A percentile compares a stretch with the other conserved stretches of the same genome.
Evolutionary conservation across 2,888 invertebrate species (phyloP).

Genomic region (Branchipolynoe longqiensis): DNA sequence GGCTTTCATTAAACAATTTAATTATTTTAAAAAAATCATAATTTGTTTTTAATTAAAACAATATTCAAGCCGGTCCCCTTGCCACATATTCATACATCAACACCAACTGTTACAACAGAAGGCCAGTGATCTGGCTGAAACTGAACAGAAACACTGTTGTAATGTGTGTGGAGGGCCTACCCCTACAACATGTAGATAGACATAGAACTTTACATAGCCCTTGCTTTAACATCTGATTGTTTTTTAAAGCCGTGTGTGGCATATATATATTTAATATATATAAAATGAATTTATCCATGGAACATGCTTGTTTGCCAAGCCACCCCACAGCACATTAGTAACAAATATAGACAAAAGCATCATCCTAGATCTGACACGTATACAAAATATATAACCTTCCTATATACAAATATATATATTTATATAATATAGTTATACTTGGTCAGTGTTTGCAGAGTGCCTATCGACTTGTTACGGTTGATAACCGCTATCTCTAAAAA

Average conservation of each 20-base stretch:
- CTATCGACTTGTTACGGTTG: not conserved
- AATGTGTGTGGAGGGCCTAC: not conserved
- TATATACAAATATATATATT: slow-evolving; percentile 49
- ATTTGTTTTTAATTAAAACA: not conserved
- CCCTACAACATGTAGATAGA: slow-evolving; percentile 9
- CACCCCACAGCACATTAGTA: not conserved
- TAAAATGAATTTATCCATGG: too few species aligned
- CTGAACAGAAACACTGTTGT: not conserved
- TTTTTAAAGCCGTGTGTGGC: too few species aligned
- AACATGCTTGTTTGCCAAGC: slow-evolving; percentile 38
- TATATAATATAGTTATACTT: slow-evolving; percentile 31
- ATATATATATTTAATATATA: too few species aligned
- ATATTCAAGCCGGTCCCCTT: not conserved
- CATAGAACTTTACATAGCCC: too few species aligned
- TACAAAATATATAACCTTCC: slow-evolving; percentile 49
- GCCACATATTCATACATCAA: not conserved
- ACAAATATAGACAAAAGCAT: slow-evolving; percentile 40
- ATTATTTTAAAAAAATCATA: not conserved
- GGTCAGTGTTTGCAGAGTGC: not conserved
- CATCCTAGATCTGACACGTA: slow-evolving; percentile 40
- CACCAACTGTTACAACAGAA: not conserved
- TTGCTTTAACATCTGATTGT: too few species aligned
- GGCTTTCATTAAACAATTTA: not conserved
- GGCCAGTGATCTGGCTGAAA: not conserved
- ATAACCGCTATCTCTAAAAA: not conserved